Conservation (phyloP, 2,797 vertebrate species). For the Phoxinus dragarum region DNA sequence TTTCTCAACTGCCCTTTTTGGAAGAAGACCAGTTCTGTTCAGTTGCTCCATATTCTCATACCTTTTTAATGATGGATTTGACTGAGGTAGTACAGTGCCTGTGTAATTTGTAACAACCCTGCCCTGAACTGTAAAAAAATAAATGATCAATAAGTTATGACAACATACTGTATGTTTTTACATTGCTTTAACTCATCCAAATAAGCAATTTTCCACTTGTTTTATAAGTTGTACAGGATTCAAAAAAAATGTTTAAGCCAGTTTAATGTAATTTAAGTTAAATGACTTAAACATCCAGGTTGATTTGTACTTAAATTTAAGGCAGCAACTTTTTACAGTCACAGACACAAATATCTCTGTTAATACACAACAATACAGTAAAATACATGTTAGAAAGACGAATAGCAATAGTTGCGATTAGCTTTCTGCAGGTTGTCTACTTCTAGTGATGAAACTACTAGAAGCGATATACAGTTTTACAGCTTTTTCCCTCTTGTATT, state of each 20-base stretch:
- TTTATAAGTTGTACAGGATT: no score
- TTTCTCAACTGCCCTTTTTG: neutral
- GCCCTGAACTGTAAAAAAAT: neutral
- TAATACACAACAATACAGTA: conserved; percentile 10
- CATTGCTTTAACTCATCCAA: no score
- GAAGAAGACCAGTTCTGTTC: neutral
- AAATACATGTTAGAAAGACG: neutral
- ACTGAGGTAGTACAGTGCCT: neutral
- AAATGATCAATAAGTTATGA: no score
- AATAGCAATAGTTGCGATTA: neutral
- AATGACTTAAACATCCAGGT: no score
- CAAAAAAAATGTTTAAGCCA: no score
- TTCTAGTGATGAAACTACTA: conserved; percentile 13
- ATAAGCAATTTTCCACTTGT: no score
- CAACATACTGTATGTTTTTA: no score
- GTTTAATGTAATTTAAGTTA: no score
- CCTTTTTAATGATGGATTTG: neutral
- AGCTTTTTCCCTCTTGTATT: conserved; percentile 22
- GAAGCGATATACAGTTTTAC: conserved; percentile 16
- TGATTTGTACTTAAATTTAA: no score
- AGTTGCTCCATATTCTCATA: neutral
- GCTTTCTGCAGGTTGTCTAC: neutral
- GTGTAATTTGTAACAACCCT: neutral
- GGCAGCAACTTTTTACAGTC: conserved; percentile 1
- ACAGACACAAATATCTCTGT: neutral